phyloP scores from a whole-genome alignment of 2,888 invertebrate genomes.

The Polia nebulosa region DNA sequence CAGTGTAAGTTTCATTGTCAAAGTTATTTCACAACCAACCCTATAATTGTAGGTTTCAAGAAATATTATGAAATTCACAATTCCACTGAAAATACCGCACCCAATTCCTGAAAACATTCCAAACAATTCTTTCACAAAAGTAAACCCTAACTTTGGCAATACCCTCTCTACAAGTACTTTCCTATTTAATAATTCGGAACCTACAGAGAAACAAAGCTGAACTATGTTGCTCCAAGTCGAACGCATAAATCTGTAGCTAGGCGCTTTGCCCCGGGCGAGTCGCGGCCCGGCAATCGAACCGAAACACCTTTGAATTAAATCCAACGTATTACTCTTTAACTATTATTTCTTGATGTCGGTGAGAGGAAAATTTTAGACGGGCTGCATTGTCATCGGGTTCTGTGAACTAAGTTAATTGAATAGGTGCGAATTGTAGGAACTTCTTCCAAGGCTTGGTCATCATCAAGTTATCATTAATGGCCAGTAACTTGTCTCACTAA shows the following conservation, averaged over 20 bases:
- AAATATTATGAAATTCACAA: neutral
- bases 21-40: too few species aligned
- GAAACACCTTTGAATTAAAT: slow-evolving; percentile 63
- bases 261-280: slow-evolving; percentile 70
- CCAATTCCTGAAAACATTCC: neutral
- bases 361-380: slow-evolving; percentile 19
- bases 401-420: neutral
- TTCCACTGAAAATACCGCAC: neutral
- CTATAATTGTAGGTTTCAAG: too few species aligned
- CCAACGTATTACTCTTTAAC: slow-evolving; percentile 54
- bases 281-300: slow-evolving; percentile 64
- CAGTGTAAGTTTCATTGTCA: too few species aligned
- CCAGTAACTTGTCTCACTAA: neutral
- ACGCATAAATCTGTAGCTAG: slow-evolving; percentile 78
- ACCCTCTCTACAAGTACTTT: slow-evolving; percentile 60
- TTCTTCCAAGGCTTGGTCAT: neutral
- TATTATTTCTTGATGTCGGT: slow-evolving; percentile 54
- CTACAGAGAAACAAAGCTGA: slow-evolving; percentile 69
- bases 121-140: slow-evolving; percentile 5
- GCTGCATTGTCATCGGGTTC: slow-evolving; percentile 4
- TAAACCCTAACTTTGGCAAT: neutral
- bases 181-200: slow-evolving; percentile 57
- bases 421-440: neutral
- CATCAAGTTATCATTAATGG: too few species aligned
- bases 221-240: slow-evolving; percentile 69